Conservation (phyloP, 2,113 vertebrate species). For the Thunnus maccoyii region DNA sequence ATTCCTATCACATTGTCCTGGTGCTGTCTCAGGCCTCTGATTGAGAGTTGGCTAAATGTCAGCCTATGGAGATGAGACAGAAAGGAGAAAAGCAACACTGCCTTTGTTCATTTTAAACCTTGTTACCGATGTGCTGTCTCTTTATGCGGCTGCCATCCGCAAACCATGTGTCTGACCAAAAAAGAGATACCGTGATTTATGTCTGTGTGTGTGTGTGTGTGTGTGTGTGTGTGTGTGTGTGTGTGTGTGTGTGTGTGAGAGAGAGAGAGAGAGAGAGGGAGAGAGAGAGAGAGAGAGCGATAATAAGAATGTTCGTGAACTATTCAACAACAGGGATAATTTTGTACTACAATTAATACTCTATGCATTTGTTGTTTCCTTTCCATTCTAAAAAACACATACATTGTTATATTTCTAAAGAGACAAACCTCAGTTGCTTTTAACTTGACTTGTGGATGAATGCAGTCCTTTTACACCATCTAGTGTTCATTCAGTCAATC, state of each 20-base stretch:
- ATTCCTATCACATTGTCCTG: constrained; percentile 79
- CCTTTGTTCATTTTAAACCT: constrained; percentile 47
- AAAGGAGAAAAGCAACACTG: constrained; percentile 30
- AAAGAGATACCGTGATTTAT: constrained; percentile 12
- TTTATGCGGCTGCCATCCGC: constrained; percentile 43
- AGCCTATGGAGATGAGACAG: constrained; percentile 73
- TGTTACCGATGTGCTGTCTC: constrained; percentile 36
- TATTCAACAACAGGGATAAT: neutral
- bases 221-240: neutral
- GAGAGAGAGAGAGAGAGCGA: too few species aligned
- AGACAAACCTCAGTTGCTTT: neutral
- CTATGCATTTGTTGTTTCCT: neutral
- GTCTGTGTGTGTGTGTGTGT: neutral
- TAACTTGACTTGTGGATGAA: neutral
- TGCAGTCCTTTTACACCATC: constrained; percentile 65
- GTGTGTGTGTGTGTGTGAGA: constrained; percentile 3
- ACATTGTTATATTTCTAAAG: neutral
- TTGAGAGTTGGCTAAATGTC: constrained; percentile 77
- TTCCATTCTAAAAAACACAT: too few species aligned
- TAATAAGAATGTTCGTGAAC: neutral
- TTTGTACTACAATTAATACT: neutral
- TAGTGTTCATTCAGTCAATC: constrained; percentile 61
- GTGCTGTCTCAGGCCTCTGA: constrained; percentile 59
- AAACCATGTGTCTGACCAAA: constrained; percentile 43
- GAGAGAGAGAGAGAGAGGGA: neutral